phyloP scores from a whole-genome alignment of 2,888 invertebrate genomes.

The Napeogenes sylphis region DNA sequence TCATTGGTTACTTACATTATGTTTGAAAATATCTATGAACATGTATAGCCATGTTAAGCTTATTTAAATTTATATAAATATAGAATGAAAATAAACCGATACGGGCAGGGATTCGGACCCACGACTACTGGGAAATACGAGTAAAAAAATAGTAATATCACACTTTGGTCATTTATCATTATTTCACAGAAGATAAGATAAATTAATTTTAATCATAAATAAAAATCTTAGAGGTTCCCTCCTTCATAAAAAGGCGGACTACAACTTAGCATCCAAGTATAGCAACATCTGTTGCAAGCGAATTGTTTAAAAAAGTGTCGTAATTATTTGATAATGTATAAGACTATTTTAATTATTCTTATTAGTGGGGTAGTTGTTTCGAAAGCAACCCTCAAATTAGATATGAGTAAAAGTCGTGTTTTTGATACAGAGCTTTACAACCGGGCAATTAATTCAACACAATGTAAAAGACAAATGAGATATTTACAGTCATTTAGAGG shows the following conservation, averaged over 20 bases:
- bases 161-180: conserved; percentile 10
- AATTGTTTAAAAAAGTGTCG: conserved; percentile 14
- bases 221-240: conserved; percentile 16
- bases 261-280: conserved; percentile 9
- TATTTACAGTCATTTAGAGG: conserved; percentile 41
- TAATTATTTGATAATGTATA: conserved; percentile 21
- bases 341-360: conserved; percentile 14
- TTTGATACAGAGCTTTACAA: conserved; percentile 53
- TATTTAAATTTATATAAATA: no score
- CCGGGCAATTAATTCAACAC: conserved; percentile 48
- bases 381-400: conserved; percentile 19
- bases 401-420: conserved; percentile 38
- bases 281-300: conserved; percentile 14
- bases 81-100: no score
- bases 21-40: no score
- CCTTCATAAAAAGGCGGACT: conserved; percentile 14
- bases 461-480: conserved; percentile 52
- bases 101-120: no score
- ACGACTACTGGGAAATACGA: no score
- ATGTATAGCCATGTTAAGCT: no score
- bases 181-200: conserved; percentile 24
- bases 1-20: no score
- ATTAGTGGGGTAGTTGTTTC: conserved; percentile 11
- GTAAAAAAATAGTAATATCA: conserved; percentile 1
- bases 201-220: conserved; percentile 20